phyloP scores from a whole-genome alignment of 92 coral and sea anemone species.

The Actinostola sp. region DNA sequence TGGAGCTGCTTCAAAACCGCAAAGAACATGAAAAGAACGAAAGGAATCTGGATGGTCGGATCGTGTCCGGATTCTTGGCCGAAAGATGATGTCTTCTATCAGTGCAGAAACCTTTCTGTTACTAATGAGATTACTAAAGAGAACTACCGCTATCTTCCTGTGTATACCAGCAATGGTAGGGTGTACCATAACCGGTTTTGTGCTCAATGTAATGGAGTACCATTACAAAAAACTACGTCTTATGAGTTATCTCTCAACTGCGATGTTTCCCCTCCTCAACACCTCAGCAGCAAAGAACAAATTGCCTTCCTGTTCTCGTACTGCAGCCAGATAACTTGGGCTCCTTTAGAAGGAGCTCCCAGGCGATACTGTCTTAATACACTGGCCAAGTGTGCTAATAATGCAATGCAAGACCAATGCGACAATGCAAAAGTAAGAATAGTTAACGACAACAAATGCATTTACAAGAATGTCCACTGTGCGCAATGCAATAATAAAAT shows the following conservation, averaged over 20 bases:
- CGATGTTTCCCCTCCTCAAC: constrained; percentile 30
- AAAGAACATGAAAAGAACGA: neutral
- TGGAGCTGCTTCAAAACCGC: neutral
- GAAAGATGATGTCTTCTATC: constrained; percentile 19
- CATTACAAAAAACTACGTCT: neutral
- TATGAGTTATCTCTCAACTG: constrained; percentile 24
- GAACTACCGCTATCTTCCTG: constrained; percentile 48
- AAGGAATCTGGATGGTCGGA: constrained; percentile 58
- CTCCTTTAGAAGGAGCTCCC: neutral
- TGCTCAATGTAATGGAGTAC: constrained; percentile 51
- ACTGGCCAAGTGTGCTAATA: neutral
- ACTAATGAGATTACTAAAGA: constrained; percentile 2
- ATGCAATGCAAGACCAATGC: neutral
- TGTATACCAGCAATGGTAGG: constrained; percentile 37
- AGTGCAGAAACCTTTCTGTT: constrained; percentile 12
- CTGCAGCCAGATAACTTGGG: constrained; percentile 13
- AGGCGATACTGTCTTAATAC: constrained; percentile 19
- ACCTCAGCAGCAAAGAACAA: constrained; percentile 1
- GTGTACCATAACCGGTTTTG: constrained; percentile 62
- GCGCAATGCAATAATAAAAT: neutral
- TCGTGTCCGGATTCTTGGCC: constrained; percentile 38
- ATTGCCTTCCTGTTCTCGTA: constrained; percentile 30
- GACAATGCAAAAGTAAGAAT: neutral
- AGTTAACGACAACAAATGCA: neutral
- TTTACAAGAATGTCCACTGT: constrained; percentile 33